These are phyloP conservation scores for Hirtodrosophila confusa DNA, from an alignment of 2,888 invertebrate species.

Conservation along the genomic window DNA sequence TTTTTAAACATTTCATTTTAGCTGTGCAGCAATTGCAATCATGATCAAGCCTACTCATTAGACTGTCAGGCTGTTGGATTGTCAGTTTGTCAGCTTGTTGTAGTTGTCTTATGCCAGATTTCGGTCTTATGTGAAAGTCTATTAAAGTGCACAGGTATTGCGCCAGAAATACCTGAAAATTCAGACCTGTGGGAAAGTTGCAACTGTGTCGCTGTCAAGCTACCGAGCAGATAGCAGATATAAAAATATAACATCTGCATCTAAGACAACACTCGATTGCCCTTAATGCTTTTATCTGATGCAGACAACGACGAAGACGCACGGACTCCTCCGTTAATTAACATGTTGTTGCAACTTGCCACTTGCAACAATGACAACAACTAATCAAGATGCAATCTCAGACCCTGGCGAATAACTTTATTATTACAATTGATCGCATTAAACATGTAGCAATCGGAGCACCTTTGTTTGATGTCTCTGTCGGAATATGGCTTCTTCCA, in stretches of 20 bases:
- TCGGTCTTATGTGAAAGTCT: constrained; percentile 17
- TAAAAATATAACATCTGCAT: constrained; percentile 13
- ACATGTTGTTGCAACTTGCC: constrained; percentile 1
- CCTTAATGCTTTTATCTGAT: background rate
- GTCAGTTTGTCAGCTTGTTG: constrained; percentile 10
- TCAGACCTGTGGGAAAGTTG: constrained; percentile 33
- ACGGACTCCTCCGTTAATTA: constrained; percentile 2
- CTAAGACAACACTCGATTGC: background rate
- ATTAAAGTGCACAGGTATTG: constrained; percentile 10
- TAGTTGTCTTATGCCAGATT: too few species aligned
- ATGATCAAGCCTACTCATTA: background rate
- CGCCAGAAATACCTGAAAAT: background rate
- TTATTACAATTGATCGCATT: too few species aligned
- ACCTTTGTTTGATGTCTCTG: background rate
- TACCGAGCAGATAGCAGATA: background rate
- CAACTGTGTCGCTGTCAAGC: constrained; percentile 1
- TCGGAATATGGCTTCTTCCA: too few species aligned
- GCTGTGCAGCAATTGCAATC: too few species aligned
- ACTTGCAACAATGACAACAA: background rate
- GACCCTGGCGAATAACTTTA: too few species aligned
- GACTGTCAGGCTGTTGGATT: constrained; percentile 17
- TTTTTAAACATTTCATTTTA: too few species aligned
- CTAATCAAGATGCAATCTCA: too few species aligned
- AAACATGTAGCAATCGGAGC: too few species aligned
- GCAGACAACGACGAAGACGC: background rate